phyloP scores from a whole-genome alignment of 2,113 vertebrate genomes.

The Motacilla alba region DNA sequence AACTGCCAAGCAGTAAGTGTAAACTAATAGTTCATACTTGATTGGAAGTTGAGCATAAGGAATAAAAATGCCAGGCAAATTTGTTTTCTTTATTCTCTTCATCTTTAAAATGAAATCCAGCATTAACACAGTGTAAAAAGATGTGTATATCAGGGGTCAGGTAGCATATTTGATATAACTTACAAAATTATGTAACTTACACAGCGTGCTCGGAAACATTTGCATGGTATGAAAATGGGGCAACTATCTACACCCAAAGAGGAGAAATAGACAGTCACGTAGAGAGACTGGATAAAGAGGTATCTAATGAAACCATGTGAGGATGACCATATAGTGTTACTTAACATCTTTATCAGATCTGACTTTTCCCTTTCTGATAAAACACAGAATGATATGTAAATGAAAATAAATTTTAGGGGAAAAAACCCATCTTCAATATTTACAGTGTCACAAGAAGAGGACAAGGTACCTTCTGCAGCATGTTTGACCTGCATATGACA shows the following conservation, averaged over 20 bases:
- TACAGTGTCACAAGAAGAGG: not conserved
- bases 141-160: not conserved
- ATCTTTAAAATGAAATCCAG: not conserved
- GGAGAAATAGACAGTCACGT: not conserved
- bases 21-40: not conserved
- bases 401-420: not conserved
- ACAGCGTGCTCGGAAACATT: not conserved
- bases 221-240: not conserved
- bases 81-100: not conserved
- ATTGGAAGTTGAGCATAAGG: not conserved
- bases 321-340: not conserved
- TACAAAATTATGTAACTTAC: not conserved
- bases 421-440: not conserved
- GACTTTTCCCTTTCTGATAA: not conserved
- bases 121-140: not conserved
- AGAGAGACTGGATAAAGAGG: not conserved
- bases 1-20: not conserved
- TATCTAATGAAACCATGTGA: not conserved
- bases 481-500: rapidly evolving
- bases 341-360: not conserved
- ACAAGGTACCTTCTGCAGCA: not conserved
- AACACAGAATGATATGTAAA: not conserved
- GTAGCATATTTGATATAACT: not conserved
- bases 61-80: not conserved
- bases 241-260: not conserved